phyloP scores from a whole-genome alignment of 2,113 vertebrate genomes.

The Triplophysa rosa region DNA sequence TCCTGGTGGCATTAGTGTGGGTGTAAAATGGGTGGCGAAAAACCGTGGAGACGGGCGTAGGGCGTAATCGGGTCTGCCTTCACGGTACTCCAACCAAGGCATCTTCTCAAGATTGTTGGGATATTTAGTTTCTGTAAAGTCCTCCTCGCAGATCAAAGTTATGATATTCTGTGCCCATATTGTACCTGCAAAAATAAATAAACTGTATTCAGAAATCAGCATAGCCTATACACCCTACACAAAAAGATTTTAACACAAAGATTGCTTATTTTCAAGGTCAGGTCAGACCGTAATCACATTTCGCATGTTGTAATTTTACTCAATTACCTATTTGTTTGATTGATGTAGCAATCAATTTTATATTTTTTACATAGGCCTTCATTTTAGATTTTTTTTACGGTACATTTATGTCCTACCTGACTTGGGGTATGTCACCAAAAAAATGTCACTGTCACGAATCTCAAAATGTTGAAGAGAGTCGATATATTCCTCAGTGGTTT shows the following conservation, averaged over 20 bases:
- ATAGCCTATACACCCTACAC: too few relatives aligned
- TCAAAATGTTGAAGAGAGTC: conserved; percentile 70
- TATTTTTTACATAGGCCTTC: too few relatives aligned
- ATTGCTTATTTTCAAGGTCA: too few relatives aligned
- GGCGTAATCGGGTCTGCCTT: conserved; percentile 14
- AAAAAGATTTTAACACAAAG: too few relatives aligned
- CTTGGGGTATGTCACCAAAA: conserved; percentile 70
- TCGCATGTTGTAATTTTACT: too few relatives aligned
- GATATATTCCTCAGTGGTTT: conserved; percentile 59
- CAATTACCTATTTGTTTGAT: too few relatives aligned
- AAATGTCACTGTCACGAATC: conserved; percentile 68
- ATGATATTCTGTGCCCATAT: conserved; percentile 66
- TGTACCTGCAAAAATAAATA: conserved; percentile 48
- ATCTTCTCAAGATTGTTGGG: conserved; percentile 58
- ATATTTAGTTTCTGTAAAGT: not conserved
- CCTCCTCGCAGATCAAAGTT: conserved; percentile 50
- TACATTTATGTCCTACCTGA: conserved; percentile 60
- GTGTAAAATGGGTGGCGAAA: conserved; percentile 70
- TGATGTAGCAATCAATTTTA: too few relatives aligned
- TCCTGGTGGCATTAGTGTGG: conserved; percentile 67
- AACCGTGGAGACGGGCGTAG: conserved; percentile 55
- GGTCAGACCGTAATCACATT: too few relatives aligned
- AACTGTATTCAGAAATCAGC: too few relatives aligned
- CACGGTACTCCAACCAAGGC: conserved; percentile 65
- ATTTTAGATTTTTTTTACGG: too few relatives aligned